These are phyloP conservation scores for Percina caprodes DNA, from an alignment of 2,113 vertebrate genomes.

Conservation along the genomic window DNA sequence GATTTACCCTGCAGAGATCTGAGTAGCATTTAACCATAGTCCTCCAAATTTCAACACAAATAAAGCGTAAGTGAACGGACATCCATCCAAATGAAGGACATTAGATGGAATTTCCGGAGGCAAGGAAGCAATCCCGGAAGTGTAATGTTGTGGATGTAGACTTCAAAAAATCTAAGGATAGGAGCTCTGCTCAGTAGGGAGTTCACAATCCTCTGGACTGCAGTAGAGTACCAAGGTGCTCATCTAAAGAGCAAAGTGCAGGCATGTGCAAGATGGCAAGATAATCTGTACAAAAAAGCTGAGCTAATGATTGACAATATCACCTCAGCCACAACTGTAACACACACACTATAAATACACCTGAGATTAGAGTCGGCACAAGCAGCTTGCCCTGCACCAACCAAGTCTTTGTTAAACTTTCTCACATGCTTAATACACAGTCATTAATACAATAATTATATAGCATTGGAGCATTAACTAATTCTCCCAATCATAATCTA, in stretches of 20 bases:
- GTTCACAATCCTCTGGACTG: neutral
- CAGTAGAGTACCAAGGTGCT: neutral
- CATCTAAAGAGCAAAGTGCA: slow-evolving; percentile 49
- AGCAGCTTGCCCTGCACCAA: slow-evolving; percentile 51
- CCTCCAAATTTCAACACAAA: no score
- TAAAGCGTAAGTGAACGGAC: no score
- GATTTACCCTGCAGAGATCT: no score
- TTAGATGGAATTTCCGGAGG: no score
- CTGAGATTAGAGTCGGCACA: slow-evolving; percentile 59
- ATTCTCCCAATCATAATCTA: slow-evolving; percentile 10
- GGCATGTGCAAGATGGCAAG: slow-evolving; percentile 36
- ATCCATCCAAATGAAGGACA: no score
- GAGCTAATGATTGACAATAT: slow-evolving; percentile 66
- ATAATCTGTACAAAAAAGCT: slow-evolving; percentile 47
- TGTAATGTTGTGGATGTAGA: no score
- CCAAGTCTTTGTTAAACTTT: slow-evolving; percentile 25
- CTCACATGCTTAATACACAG: slow-evolving; percentile 32
- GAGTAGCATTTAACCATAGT: no score
- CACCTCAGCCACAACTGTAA: slow-evolving; percentile 50
- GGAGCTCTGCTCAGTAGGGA: neutral
- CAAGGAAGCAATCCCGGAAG: no score
- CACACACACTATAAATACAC: slow-evolving; percentile 71
- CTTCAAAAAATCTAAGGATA: neutral
- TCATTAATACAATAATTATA: slow-evolving; percentile 42
- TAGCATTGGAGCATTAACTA: slow-evolving; percentile 2